Evolutionary conservation across 1,140 invertebrate species (phyloP), one percentile per base, ranked within the genome.

Genomic region (Lerema accius): DNA sequence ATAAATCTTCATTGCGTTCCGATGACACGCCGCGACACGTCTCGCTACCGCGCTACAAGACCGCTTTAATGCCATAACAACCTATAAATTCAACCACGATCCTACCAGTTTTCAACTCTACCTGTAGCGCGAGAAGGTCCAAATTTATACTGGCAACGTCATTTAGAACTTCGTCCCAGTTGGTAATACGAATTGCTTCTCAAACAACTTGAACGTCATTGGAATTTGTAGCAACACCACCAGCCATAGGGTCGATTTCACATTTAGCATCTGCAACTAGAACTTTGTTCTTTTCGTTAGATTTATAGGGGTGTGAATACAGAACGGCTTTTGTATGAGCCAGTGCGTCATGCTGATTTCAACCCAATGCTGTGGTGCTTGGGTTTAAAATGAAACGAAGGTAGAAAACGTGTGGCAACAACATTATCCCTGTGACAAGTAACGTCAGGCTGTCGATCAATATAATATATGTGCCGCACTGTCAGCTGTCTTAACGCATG

Each of bases 1-100:
- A 89, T 90, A 90, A 90, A 90, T 90, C 87, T 90, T 90, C 84
- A 89, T 90, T 85, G 87, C 85, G 78, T 86, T 82, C 79, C 86
- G 87, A 90, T 86, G 87, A 90, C 86, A 88, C 72, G 82, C 82
- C 79, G 76, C 87, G 84, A 87, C 86, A 86, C 82, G 79, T 87
- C 82, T 86, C 78, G 86, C 86, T 88, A 90, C 85, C 82, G 87
- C 80, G 80, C 82, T 82, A 76, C 78, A 60, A 66, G 69, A 56
- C 26, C 43, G 26, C 35, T 49, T 53, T 28, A 69, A 42, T 19
- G 59, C 50, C 59, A 17, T 65, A 81, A 88, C 62, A 65, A 68
- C 75, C 39, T 76, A 59, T 59, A 59, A 46, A 58, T 62, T 58
- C 53, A 63, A 56, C 50, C 13, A 65, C 4, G 15, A 10, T 13